Evolutionary conservation across 2,797 vertebrate species (phyloP).

Genomic region (Pipistrellus pipistrellus): DNA sequence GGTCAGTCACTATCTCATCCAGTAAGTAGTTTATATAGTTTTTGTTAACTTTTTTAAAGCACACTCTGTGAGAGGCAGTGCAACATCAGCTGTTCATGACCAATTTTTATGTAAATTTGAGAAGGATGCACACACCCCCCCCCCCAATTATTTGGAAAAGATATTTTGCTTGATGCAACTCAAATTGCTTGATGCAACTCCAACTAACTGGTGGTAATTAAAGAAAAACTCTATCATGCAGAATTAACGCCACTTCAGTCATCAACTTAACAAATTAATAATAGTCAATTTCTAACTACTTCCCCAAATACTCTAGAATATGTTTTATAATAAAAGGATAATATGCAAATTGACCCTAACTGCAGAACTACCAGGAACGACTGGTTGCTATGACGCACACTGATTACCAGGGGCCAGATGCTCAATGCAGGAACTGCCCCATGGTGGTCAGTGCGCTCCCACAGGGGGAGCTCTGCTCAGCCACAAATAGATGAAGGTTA

Average conservation of each 20-base stretch:
- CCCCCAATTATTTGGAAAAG: neutral
- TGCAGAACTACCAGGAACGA: too few relatives aligned
- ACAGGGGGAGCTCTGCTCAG: too few relatives aligned
- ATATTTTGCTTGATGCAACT: neutral
- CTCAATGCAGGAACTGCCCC: too few relatives aligned
- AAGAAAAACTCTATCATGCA: slow-evolving; percentile 61
- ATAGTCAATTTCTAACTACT: slow-evolving; percentile 57
- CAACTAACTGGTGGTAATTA: slow-evolving; percentile 30
- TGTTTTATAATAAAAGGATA: too few relatives aligned
- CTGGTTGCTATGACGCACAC: too few relatives aligned
- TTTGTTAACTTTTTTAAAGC: slow-evolving; percentile 29
- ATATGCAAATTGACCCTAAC: too few relatives aligned
- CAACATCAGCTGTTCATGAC: slow-evolving; percentile 44
- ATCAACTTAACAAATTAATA: slow-evolving; percentile 66
- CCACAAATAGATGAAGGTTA: too few relatives aligned
- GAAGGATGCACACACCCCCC: neutral
- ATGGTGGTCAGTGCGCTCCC: too few relatives aligned
- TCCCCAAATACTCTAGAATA: slow-evolving; percentile 64
- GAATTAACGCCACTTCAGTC: slow-evolving; percentile 27
- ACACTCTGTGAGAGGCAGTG: neutral
- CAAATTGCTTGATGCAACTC: neutral
- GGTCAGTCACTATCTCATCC: slow-evolving; percentile 65
- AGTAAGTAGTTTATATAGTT: slow-evolving; percentile 43
- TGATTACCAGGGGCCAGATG: too few relatives aligned
- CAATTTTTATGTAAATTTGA: slow-evolving; percentile 51